phyloP scores from a whole-genome alignment of 2,797 vertebrate species.

The Microchirus variegatus region DNA sequence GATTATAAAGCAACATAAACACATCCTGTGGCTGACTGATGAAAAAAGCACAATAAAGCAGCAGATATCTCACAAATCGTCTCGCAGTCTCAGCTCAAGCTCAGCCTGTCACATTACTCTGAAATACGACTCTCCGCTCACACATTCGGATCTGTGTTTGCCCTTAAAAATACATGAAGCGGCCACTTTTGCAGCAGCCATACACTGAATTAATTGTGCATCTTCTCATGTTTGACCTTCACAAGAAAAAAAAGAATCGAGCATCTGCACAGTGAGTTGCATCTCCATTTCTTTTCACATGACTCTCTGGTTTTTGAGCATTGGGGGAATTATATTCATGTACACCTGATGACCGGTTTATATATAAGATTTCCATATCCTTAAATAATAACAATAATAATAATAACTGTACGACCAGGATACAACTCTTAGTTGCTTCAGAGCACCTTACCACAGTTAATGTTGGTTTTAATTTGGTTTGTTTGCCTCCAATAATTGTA shows the following conservation, averaged over 20 bases:
- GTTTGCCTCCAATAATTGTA: too few relatives aligned
- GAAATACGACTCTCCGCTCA: constrained; percentile 48
- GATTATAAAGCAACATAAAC: constrained; percentile 27
- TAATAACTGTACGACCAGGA: too few relatives aligned
- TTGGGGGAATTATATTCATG: not conserved
- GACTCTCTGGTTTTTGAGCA: constrained; percentile 7
- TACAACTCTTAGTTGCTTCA: too few relatives aligned
- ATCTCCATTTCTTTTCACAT: constrained; percentile 14
- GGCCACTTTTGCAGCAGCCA: constrained; percentile 39
- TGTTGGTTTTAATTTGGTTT: too few relatives aligned
- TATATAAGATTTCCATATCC: too few relatives aligned
- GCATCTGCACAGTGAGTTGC: constrained; percentile 27
- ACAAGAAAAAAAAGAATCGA: constrained; percentile 29
- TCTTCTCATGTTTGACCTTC: constrained; percentile 62
- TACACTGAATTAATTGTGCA: constrained; percentile 42
- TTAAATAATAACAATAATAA: too few relatives aligned
- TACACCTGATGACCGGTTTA: too few relatives aligned
- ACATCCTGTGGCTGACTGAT: constrained; percentile 34
- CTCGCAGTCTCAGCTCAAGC: constrained; percentile 33
- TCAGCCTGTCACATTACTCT: constrained; percentile 59
- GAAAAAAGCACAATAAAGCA: constrained; percentile 43
- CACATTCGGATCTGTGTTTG: constrained; percentile 43
- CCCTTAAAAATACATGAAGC: constrained; percentile 64
- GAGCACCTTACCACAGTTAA: too few relatives aligned
- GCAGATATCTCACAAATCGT: constrained; percentile 42